These are phyloP conservation scores for Phrynocephalus versicolor DNA, from an alignment of 2,113 vertebrate genomes.

Conservation along the genomic window DNA sequence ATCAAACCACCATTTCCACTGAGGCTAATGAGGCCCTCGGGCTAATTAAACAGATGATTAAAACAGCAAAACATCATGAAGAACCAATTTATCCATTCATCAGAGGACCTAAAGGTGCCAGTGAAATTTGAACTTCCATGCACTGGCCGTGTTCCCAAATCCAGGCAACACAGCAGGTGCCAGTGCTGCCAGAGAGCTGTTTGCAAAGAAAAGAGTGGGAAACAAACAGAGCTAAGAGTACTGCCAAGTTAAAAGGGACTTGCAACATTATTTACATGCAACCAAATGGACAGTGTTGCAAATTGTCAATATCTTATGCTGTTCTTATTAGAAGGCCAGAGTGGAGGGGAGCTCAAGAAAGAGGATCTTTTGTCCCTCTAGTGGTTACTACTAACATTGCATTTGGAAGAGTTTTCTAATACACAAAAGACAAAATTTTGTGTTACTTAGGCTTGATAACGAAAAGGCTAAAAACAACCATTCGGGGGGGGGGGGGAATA, in stretches of 20 bases:
- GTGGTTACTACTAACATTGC: too few species aligned
- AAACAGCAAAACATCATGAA: conserved; percentile 69
- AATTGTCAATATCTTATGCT: too few species aligned
- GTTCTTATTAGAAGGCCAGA: not conserved
- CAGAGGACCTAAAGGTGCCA: conserved; percentile 58
- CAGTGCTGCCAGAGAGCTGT: not conserved
- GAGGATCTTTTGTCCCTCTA: too few species aligned
- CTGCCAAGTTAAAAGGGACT: too few species aligned
- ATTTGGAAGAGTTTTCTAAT: too few species aligned
- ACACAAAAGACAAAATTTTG: too few species aligned
- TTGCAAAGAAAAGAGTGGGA: not conserved
- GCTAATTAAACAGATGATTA: conserved; percentile 72
- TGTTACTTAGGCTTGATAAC: too few species aligned
- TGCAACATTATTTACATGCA: too few species aligned
- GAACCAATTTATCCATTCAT: conserved; percentile 69
- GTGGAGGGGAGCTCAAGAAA: too few species aligned
- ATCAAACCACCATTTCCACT: conserved; percentile 63
- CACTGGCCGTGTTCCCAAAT: not conserved
- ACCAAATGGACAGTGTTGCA: too few species aligned
- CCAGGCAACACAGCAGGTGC: not conserved
- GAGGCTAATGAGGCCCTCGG: conserved; percentile 71
- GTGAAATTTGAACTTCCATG: conserved; percentile 54
- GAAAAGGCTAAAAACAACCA: too few species aligned
- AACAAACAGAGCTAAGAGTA: not conserved
- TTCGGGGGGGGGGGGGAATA: too few species aligned